Conservation (phyloP, 2,797 vertebrate species). For the Simalia tracyae region DNA sequence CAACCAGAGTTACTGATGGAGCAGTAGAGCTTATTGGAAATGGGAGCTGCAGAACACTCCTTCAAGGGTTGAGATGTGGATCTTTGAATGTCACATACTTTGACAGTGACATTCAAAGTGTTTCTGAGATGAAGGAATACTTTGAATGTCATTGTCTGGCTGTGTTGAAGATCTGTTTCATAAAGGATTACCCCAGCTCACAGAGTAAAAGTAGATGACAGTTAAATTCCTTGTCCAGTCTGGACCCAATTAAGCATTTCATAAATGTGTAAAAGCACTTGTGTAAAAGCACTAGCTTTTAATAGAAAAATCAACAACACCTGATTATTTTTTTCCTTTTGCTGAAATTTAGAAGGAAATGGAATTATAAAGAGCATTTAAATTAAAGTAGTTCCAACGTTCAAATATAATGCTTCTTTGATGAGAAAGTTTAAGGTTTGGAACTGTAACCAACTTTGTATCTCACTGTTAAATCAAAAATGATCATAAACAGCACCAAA, state of each 20-base stretch:
- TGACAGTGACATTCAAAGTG: too few species aligned
- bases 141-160: background rate
- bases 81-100: background rate
- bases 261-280: slow-evolving; percentile 13
- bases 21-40: background rate
- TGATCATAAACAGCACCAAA: background rate
- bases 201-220: background rate
- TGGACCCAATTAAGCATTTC: background rate
- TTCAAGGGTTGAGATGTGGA: background rate
- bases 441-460: background rate
- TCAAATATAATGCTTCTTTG: slow-evolving; percentile 8
- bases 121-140: too few species aligned
- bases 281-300: slow-evolving; percentile 13
- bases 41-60: background rate
- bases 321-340: background rate
- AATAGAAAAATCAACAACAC: slow-evolving; percentile 3
- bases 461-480: background rate
- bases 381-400: background rate
- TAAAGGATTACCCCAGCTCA: background rate
- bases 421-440: background rate
- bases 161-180: background rate
- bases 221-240: background rate
- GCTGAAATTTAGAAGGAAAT: slow-evolving; percentile 12
- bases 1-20: background rate
- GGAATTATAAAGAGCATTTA: background rate